Percentiles rank a stretch among this genome's conserved stretches.
phyloP scores from a whole-genome alignment of 2,797 vertebrate species.

The Amphiprion clarkii region DNA sequence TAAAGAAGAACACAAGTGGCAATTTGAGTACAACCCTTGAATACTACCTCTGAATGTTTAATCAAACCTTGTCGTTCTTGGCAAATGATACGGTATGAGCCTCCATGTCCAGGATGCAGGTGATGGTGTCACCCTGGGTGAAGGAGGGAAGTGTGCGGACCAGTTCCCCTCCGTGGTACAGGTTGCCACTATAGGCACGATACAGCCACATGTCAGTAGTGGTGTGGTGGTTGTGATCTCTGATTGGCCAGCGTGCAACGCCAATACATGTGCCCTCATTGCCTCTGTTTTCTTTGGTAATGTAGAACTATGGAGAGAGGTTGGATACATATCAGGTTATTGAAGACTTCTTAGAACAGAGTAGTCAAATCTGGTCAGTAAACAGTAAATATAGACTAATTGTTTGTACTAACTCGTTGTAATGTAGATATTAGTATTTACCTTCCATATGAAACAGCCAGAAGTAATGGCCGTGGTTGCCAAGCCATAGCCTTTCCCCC shows the following conservation, averaged over 20 bases:
- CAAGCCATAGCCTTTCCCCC: conserved; percentile 89
- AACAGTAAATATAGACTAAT: not conserved
- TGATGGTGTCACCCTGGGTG: conserved; percentile 89
- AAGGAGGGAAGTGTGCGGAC: conserved; percentile 86
- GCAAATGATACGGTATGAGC: conserved; percentile 88
- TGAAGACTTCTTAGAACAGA: not conserved
- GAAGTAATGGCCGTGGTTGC: conserved; percentile 88
- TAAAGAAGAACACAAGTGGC: not conserved
- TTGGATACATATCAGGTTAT: not conserved
- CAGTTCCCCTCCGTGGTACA: conserved; percentile 88
- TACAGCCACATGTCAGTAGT: conserved; percentile 91
- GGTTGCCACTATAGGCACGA: conserved; percentile 88
- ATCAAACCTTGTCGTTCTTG: conserved; percentile 87
- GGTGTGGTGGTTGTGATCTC: conserved; percentile 89
- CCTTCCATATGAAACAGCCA: conserved; percentile 90
- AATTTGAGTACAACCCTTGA: not conserved
- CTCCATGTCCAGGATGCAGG: conserved; percentile 90
- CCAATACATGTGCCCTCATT: conserved; percentile 89
- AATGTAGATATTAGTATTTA: conserved; percentile 33
- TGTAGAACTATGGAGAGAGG: conserved; percentile 79
- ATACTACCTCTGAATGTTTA: not conserved
- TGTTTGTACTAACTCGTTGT: not conserved
- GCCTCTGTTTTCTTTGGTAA: conserved; percentile 88
- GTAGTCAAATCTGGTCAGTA: not conserved
- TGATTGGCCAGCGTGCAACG: conserved; percentile 87